Base-by-base conservation (phyloP, 2,797 vertebrate species). In the Falco berigora region DNA sequence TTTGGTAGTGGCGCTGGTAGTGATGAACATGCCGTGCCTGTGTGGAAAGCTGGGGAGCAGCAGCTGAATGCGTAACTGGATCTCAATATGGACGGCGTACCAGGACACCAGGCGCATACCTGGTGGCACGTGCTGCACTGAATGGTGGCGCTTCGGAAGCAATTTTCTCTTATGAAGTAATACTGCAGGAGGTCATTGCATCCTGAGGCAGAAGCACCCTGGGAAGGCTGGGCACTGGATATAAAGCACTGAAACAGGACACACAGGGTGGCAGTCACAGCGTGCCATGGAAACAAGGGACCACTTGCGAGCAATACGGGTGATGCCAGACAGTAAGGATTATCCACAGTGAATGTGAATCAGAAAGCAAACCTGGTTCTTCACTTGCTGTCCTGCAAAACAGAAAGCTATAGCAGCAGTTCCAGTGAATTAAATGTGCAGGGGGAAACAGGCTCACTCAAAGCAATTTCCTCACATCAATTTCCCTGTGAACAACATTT, bases 21-120 rank as follows among this genome's bases (percentile, higher is more conserved):
- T 17, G 1, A 0, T 1, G 22, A 47, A 52, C 1, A 1, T 1
- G 5, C 11, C 21, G 30, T 0, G 1, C 32, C 50, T 4, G 0
- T 7, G 32, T 12, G 44, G 59, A 61, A 74, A 53, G 18, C 17
- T 5, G 24, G 1, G 6, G 67, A 82, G 62, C 53, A 59, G 50
- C 18, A 53, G 46, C 30, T 23, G 62, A 69, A 66, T 8, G 50
- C 0, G 1, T 28, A 76, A 14, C 10, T 22, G 61, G 12, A 52
- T 56, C 61, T 77, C 72, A 25, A 50, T 50, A 34, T 5, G 58
- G 56, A 44, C 0, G 22, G 58, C 66, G 25, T 3, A 25, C 14
- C 44, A 42, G 52, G 9, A 21, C 30, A 74, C 42, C 27, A 77
- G 10, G 27, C 4, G 6, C 7, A 16, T 21, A 36, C 49, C 25